These are phyloP conservation scores for Abrostola tripartita DNA, from an alignment of 2,888 invertebrate genomes.

Conservation along the genomic window DNA sequence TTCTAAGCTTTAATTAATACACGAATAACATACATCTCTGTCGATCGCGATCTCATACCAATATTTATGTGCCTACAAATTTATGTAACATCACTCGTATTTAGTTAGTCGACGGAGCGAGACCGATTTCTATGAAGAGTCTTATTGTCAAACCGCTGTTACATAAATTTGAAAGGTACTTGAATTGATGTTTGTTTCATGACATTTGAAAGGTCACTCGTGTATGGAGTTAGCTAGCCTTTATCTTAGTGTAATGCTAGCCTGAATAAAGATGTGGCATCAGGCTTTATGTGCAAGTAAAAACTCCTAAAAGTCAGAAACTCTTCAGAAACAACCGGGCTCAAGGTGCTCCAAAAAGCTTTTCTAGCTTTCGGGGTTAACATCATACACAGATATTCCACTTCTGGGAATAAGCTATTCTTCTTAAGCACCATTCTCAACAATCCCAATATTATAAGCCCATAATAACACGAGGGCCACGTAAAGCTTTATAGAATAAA, in stretches of 20 bases:
- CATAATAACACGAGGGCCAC: not conserved
- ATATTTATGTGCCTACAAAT: slow-evolving; percentile 21
- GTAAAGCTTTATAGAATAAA: too few species aligned
- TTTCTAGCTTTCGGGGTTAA: too few species aligned
- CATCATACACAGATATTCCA: too few species aligned
- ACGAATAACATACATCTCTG: slow-evolving; percentile 30
- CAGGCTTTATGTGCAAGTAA: too few species aligned
- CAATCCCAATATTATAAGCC: too few species aligned
- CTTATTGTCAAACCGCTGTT: slow-evolving; percentile 18
- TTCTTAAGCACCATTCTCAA: too few species aligned
- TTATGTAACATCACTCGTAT: slow-evolving; percentile 29
- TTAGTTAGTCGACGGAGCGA: not conserved
- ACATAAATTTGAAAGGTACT: slow-evolving; percentile 3
- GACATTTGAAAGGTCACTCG: not conserved
- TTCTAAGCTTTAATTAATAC: slow-evolving; percentile 21
- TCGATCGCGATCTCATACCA: slow-evolving; percentile 31
- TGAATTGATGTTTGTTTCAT: not conserved
- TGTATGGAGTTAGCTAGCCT: not conserved
- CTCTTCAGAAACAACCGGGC: too few species aligned
- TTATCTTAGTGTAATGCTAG: not conserved
- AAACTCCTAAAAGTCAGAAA: too few species aligned
- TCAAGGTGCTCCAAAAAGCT: too few species aligned
- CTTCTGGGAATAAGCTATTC: too few species aligned
- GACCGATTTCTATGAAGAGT: slow-evolving; percentile 22
- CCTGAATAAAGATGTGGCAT: too few species aligned